Conservation (phyloP, 2,888 invertebrate species). For the Amphimallon solstitiale region DNA sequence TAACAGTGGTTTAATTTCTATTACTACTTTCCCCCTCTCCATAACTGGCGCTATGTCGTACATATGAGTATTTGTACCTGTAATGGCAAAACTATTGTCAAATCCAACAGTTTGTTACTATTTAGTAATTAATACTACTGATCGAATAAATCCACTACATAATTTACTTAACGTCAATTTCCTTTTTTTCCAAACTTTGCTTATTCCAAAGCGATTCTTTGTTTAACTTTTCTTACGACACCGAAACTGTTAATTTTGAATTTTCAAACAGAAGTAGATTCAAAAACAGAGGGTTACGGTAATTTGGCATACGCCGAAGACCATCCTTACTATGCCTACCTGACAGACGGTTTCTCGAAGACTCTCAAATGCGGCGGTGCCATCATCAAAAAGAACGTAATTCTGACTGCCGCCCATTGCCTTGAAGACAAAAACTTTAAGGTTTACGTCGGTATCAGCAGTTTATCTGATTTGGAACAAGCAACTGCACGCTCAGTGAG, state of each 20-base stretch:
- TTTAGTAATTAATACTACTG: too few relatives aligned
- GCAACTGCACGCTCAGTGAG: background rate
- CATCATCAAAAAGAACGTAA: background rate
- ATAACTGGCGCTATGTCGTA: too few relatives aligned
- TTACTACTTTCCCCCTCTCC: too few relatives aligned
- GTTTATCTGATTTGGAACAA: background rate
- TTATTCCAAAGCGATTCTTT: too few relatives aligned
- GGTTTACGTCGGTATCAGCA: background rate
- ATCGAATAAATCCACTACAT: too few relatives aligned
- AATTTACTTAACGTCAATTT: too few relatives aligned
- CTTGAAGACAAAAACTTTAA: background rate
- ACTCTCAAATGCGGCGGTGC: slow-evolving; percentile 2
- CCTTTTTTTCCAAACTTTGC: too few relatives aligned
- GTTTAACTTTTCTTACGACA: too few relatives aligned
- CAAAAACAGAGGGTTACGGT: background rate
- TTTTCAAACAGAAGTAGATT: background rate
- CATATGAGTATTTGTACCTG: too few relatives aligned
- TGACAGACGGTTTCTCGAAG: background rate
- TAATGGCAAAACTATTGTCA: too few relatives aligned
- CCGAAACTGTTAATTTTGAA: background rate
- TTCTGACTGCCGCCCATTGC: slow-evolving; percentile 11
- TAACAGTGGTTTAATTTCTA: too few relatives aligned
- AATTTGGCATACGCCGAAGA: background rate
- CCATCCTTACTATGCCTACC: slow-evolving; percentile 4
- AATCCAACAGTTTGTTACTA: too few relatives aligned